Evolutionary conservation across 1,140 invertebrate genomes (phyloP), one percentile per base, ranked within the genome.

Genomic region (Gonatopus flavifemur): DNA sequence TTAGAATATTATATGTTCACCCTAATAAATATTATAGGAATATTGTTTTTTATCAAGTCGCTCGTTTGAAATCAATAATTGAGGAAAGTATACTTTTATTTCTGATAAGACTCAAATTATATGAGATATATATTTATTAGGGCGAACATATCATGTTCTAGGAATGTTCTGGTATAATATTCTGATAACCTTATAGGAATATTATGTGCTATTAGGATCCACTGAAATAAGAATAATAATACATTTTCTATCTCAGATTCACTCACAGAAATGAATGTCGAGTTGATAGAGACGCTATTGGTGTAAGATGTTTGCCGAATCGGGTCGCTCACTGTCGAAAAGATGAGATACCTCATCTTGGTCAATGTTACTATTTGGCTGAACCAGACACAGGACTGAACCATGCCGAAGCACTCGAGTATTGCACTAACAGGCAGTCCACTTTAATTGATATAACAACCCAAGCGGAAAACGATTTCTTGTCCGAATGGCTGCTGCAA

Each of bases 381-480:
- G 64, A 74, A 22, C 54, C 74, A 7, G 49, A 57, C 2, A 59
- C 67, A 35, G 74, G 69, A 2, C 67, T 77, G 15, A 81, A 70
- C 51, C 80, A 81, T 49, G 69, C 65, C 3, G 78, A 82, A 53
- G 81, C 81, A 19, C 51, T 76, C 38, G 57, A 72, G 3, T 73
- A 80, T 31, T 82, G 81, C 46, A 50, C 66, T 13, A 33, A 41
- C 1, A 69, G 64, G 10, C 74, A 76, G 19, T 76, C 80, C 9
- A 63, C 72, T 19, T 69, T 86, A n/a, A 51, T 83, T 9, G 79
- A 80, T 24, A 75, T 86, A 31, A 66, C 71, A 7, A 80, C 70
- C 10, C 73, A 83, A 65, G 64, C 64, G n/a, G 84, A 86, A 68
- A 85, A 82, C 61, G 77, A 86, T 62, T 84, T 84, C 49, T 37